Evolutionary conservation across 2,113 vertebrate genomes (phyloP), one percentile per base, ranked within the genome.

Genomic region (Dipodomys ordii): DNA sequence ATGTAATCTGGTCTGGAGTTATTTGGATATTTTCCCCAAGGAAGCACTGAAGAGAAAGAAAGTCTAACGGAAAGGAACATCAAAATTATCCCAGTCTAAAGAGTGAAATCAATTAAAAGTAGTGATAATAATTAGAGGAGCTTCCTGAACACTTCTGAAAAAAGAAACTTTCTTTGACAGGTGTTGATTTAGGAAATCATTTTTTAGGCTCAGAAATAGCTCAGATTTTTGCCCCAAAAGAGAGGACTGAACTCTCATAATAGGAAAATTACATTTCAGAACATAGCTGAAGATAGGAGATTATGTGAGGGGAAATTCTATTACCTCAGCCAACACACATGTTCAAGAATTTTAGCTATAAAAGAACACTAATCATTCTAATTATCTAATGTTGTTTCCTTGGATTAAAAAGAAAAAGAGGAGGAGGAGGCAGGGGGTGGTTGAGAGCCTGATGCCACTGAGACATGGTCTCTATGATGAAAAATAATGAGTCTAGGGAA

Each of bases 311-410:
- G 80, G 83, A 92, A 90, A 95, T 95, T 95, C 65, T 88, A 93
- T 96, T 96, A 93, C 92, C 89, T 95, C 35, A 95, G 84, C 74
- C 79, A 96, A 95, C 82, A 97, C 62, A 96, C 91, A 88, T 95
- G 84, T 73, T 93, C 74, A 91, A 95, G 81, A 95, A 95, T 87
- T 94, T 84, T 80, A 84, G n/a, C 78, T 90, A 69, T 96, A 95
- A 95, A 93, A 69, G 74, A 90, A 92, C 0, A 7, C 87, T 94
- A 93, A 94, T 93, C 78, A 88, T 96, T 93, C 90, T 80, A 94
- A 96, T 95, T 95, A 95, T 90, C 91, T 92, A 96, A 96, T 97
- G 95, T 93, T 95, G 67, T 92, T 93, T 86, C 49, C 91, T 86
- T 71, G 57, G 72, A 35, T 96, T 72, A 49, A 64, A 57, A 87